Percentiles rank a stretch among this genome's conserved stretches.
Evolutionary conservation across 2,888 invertebrate species (phyloP).

Genomic region (Dione vanillae): DNA sequence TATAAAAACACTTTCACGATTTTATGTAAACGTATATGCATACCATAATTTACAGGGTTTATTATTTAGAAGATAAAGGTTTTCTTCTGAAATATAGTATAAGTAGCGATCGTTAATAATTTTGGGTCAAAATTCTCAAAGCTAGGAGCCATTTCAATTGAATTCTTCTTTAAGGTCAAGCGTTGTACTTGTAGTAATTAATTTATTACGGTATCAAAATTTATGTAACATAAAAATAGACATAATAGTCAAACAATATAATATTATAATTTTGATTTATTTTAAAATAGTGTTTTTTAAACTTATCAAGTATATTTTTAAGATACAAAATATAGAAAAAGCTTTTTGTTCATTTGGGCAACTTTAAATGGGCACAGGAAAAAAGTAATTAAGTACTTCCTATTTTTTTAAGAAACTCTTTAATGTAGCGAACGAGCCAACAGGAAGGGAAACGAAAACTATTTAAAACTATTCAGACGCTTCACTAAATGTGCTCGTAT

Average conservation of each 20-base stretch:
- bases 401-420: conserved; percentile 44
- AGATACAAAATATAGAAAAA: not conserved
- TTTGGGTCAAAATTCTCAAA: too few species aligned
- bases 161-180: not conserved
- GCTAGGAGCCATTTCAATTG: too few species aligned
- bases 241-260: too few species aligned
- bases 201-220: too few species aligned
- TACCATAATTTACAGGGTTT: not conserved
- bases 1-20: conserved; percentile 8
- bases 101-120: not conserved
- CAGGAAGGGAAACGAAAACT: conserved; percentile 42
- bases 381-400: conserved; percentile 48
- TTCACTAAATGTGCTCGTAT: conserved; percentile 29
- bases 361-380: conserved; percentile 38
- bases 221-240: too few species aligned
- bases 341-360: not conserved
- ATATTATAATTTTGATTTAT: too few species aligned
- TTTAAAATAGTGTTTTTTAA: too few species aligned
- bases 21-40: not conserved
- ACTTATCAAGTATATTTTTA: too few species aligned
- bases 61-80: not conserved
- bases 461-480: conserved; percentile 42
- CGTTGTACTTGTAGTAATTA: not conserved
- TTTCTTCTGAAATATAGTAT: not conserved
- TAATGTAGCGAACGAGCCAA: conserved; percentile 35